Conservation (phyloP, 2,113 vertebrate species). For the Pampusana beccarii region DNA sequence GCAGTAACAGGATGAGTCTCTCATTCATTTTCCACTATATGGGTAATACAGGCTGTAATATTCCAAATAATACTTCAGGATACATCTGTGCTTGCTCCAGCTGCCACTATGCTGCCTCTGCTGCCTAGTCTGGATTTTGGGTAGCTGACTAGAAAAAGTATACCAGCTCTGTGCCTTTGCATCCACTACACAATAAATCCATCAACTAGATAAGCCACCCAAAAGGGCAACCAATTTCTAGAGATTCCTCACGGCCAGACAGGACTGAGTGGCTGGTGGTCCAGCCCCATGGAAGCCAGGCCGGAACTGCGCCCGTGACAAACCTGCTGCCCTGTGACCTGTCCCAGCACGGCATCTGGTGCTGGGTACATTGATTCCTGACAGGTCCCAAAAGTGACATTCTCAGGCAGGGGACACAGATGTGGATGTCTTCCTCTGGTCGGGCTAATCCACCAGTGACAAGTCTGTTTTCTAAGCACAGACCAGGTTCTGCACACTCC, state of each 20-base stretch:
- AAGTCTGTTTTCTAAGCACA: background rate
- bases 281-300: background rate
- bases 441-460: rapidly evolving
- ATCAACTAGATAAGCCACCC: background rate
- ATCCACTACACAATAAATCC: background rate
- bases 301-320: background rate
- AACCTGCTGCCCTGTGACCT: background rate
- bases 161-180: background rate
- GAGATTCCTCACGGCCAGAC: background rate
- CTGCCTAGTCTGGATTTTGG: background rate
- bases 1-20: background rate
- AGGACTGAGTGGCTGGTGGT: rapidly evolving
- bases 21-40: background rate
- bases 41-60: background rate
- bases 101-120: background rate
- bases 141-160: background rate
- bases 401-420: background rate
- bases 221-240: background rate
- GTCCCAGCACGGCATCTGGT: rapidly evolving
- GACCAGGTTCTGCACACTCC: background rate
- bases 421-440: background rate
- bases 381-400: background rate
- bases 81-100: background rate
- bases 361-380: background rate
- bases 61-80: background rate